Evolutionary conservation across 2,888 invertebrate genomes (phyloP).

Genomic region (Ellobium chinense): DNA sequence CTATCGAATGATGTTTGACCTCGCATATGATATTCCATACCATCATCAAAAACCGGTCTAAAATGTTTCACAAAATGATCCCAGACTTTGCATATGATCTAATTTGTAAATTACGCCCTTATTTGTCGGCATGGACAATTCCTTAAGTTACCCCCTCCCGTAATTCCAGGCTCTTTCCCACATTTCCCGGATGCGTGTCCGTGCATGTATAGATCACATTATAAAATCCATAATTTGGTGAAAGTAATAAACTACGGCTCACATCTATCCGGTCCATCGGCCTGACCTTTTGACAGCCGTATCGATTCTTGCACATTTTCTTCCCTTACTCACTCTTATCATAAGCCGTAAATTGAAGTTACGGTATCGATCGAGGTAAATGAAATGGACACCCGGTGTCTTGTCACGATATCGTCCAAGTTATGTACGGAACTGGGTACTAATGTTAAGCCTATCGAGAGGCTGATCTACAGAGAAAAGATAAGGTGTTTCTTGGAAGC

Average conservation of each 20-base stretch:
- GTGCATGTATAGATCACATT: background rate
- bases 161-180: too few relatives aligned
- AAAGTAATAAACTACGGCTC: background rate
- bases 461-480: too few relatives aligned
- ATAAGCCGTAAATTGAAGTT: background rate
- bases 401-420: background rate
- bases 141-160: too few relatives aligned
- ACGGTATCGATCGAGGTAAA: background rate
- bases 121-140: too few relatives aligned
- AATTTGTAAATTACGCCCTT: background rate
- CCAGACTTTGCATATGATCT: background rate
- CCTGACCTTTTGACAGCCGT: slow-evolving; percentile 1
- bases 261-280: background rate
- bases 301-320: background rate
- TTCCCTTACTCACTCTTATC: too few relatives aligned
- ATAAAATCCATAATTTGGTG: background rate
- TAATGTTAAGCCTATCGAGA: too few relatives aligned
- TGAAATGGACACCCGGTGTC: background rate
- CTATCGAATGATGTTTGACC: too few relatives aligned
- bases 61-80: too few relatives aligned
- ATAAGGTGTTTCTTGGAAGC: too few relatives aligned
- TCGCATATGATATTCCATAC: too few relatives aligned
- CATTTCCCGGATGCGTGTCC: background rate
- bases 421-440: too few relatives aligned
- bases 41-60: too few relatives aligned